Conservation (phyloP, 1,140 invertebrate genomes). For the Frieseomelitta varia region DNA sequence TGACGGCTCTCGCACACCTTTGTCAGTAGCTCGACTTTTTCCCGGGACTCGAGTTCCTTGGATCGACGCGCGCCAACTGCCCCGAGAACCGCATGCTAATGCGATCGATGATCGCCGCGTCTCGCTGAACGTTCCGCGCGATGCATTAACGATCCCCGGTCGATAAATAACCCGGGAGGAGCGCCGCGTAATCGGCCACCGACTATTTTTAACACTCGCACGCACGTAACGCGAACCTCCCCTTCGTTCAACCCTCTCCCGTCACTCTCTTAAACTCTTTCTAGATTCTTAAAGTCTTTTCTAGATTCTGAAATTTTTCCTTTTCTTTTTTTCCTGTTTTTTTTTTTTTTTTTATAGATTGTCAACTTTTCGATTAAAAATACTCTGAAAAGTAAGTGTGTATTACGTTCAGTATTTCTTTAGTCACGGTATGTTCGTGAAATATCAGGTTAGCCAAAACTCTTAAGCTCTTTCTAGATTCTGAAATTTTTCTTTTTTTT, state of each 20-base stretch:
- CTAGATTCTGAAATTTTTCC: no score
- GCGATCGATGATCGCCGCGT: conserved; percentile 55
- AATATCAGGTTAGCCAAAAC: no score
- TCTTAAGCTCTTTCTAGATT: no score
- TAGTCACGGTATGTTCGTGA: no score
- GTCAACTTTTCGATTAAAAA: no score
- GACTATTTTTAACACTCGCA: conserved; percentile 35
- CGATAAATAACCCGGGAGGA: conserved; percentile 40
- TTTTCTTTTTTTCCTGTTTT: no score
- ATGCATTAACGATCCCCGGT: conserved; percentile 48
- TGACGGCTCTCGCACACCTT: conserved; percentile 52
- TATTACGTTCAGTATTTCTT: no score
- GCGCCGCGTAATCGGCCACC: conserved; percentile 21
- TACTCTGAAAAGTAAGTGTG: no score
- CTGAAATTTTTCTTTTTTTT: no score
- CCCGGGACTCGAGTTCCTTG: conserved; percentile 59
- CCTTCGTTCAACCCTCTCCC: background rate
- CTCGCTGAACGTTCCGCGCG: conserved; percentile 36
- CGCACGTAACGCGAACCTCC: background rate
- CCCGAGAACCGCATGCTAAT: conserved; percentile 64
- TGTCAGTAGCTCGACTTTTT: conserved; percentile 63
- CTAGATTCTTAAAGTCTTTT: no score
- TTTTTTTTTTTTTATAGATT: no score
- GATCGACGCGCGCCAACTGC: conserved; percentile 51
- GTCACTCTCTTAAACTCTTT: no score